Base-by-base conservation (phyloP, 2,888 invertebrate species). In the Hedychridium roseum region DNA sequence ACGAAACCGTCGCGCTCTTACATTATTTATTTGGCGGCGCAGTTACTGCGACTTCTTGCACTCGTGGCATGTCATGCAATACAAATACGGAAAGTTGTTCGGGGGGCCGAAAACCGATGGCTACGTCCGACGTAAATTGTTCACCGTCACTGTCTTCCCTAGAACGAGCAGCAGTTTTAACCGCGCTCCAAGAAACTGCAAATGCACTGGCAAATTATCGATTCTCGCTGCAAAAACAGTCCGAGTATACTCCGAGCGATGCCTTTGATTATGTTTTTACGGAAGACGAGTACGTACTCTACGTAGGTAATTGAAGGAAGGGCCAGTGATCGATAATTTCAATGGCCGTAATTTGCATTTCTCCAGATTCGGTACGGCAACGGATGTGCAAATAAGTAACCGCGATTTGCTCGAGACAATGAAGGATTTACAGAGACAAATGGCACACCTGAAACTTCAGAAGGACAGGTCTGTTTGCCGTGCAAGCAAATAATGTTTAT, bases 191-290 rank as follows among this genome's bases (percentile, higher is more conserved):
- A 56, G 68, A 69, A 57, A 71, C 66, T 50, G 60, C 42, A 38
- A 70, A 74, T 47, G 66, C 64, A 50, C 57, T 76, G 50, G 64
- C 65, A 42, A 56, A 76, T 59, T 71, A 74, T 61, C 71, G 63
- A 47, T 56, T 57, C 38, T 65, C 64, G 2, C 46, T 73, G 49
- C 65, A 62, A 54, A 61, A 63, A 58, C 54, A 62, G 36, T 28
- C 27, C 50, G 26, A 45, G 44, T 50, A 48, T 42, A 42, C 47
- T 21, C 32, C 34, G 15, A 32, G 21, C 31, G 28, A 45, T 17
- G 34, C 27, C 6, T 3, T 28, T 7, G 41, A 46, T 40, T 47
- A 38, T 23, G 17, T 55, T 32, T 31, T 50, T 5, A 6, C 45
- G 21, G 46, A 50, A 27, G 17, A 32, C 12, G 21, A 46, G 54